Evolutionary conservation across 2,113 vertebrate genomes (phyloP).

Genomic region (Lepus timidus): DNA sequence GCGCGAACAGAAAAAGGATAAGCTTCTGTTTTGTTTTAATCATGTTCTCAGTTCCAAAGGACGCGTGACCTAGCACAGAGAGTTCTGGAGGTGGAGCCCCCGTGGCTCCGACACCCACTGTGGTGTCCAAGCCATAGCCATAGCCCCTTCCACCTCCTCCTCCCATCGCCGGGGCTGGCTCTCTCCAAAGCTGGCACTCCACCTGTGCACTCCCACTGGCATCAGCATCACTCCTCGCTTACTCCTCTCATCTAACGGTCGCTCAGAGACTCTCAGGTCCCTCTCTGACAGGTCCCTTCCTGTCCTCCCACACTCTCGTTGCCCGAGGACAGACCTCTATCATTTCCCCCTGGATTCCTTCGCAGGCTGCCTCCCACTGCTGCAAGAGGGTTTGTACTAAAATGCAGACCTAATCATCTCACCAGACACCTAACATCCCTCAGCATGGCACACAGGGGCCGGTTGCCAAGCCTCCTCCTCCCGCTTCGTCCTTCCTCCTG

Average conservation of each 20-base stretch:
- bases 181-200: not conserved
- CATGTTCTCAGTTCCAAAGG: not conserved
- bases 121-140: not conserved
- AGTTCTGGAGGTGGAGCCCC: not conserved
- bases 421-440: not conserved
- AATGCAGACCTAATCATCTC: not conserved
- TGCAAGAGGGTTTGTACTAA: not conserved
- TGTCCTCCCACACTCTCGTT: not conserved
- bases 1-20: not conserved
- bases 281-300: not conserved
- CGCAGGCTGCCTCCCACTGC: not conserved
- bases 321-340: not conserved
- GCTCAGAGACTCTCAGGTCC: not conserved
- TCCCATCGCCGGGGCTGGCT: accelerated
- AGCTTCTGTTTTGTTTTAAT: not conserved
- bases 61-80: not conserved
- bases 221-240: not conserved
- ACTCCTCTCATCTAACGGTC: not conserved
- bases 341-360: too few species aligned
- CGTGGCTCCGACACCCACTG: not conserved
- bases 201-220: not conserved
- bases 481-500: not conserved
- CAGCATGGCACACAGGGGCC: not conserved
- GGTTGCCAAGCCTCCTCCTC: not conserved
- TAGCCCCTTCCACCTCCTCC: not conserved